Conservation (phyloP, 2,113 vertebrate genomes). For the Notothenia coriiceps region DNA sequence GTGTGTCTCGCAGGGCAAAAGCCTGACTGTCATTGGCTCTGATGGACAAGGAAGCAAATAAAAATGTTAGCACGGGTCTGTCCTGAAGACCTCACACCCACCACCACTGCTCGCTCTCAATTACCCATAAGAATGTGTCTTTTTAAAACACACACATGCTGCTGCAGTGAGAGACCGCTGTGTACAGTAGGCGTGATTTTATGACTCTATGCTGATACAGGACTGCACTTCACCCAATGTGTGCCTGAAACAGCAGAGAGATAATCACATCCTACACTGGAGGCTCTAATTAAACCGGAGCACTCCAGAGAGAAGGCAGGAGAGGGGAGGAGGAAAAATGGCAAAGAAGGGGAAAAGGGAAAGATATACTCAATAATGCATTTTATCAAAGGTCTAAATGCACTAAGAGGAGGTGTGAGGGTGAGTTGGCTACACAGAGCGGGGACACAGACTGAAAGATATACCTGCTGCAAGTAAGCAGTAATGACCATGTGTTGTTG, state of each 20-base stretch:
- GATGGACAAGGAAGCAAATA: constrained; percentile 64
- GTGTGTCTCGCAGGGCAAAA: constrained; percentile 37
- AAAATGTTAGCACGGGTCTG: constrained; percentile 52
- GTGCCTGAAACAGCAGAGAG: constrained; percentile 74
- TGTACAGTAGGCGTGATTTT: constrained; percentile 40
- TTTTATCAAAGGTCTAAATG: constrained; percentile 56
- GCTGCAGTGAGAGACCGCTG: constrained; percentile 19
- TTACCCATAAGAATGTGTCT: constrained; percentile 26
- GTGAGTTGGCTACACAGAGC: constrained; percentile 23
- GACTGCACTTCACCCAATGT: constrained; percentile 66
- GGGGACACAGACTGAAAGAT: constrained; percentile 19
- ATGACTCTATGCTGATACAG: constrained; percentile 70
- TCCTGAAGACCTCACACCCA: constrained; percentile 33
- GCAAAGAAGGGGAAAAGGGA: constrained; percentile 15
- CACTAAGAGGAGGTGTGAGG: constrained; percentile 39
- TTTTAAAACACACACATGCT: constrained; percentile 23
- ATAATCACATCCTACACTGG: constrained; percentile 79
- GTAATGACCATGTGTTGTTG: constrained; percentile 58
- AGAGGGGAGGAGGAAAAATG: constrained; percentile 7
- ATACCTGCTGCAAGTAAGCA: constrained; percentile 51
- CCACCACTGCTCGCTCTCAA: constrained; percentile 7
- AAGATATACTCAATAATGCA: constrained; percentile 65
- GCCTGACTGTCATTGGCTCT: constrained; percentile 51
- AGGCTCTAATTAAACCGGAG: constrained; percentile 79
- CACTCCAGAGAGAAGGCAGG: constrained; percentile 56